phyloP scores from a whole-genome alignment of 2,888 invertebrate species.

The Caenorhabditis sulstoni region DNA sequence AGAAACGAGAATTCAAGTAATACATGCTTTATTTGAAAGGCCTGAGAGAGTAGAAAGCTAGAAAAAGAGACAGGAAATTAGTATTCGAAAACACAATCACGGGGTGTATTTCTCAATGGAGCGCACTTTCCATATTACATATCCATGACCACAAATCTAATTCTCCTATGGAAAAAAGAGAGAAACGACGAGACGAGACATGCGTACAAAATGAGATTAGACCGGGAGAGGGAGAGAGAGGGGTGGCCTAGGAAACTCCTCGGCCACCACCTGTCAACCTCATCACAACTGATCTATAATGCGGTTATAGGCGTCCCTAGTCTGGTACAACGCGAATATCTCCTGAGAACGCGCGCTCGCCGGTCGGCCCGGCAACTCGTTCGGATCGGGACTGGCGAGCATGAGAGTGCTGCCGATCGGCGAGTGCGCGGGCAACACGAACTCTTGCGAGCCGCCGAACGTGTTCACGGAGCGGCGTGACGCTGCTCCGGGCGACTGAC shows the following conservation, averaged over 20 bases:
- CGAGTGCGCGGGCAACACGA: constrained; percentile 51
- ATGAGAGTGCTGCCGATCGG: constrained; percentile 59
- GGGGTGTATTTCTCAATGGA: too few species aligned
- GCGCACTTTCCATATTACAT: too few species aligned
- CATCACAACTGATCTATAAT: constrained; percentile 67
- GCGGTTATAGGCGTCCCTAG: constrained; percentile 65
- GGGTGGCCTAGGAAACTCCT: too few species aligned
- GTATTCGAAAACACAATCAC: too few species aligned
- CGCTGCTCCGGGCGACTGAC: constrained; percentile 35
- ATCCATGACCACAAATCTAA: too few species aligned
- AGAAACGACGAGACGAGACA: too few species aligned
- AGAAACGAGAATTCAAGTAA: too few species aligned
- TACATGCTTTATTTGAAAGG: too few species aligned
- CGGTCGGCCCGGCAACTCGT: constrained; percentile 58
- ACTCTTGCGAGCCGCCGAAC: constrained; percentile 56
- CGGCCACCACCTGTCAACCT: too few species aligned
- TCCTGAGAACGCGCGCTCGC: constrained; percentile 57
- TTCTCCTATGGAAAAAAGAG: too few species aligned
- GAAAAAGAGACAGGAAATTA: too few species aligned
- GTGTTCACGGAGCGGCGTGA: constrained; percentile 25
- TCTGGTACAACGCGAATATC: constrained; percentile 66
- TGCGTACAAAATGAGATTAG: neutral
- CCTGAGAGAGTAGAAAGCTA: too few species aligned
- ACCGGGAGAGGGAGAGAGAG: constrained; percentile 4
- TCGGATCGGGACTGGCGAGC: constrained; percentile 61